Base-by-base conservation (phyloP, 2,113 vertebrate species). In the Sorex araneus region DNA sequence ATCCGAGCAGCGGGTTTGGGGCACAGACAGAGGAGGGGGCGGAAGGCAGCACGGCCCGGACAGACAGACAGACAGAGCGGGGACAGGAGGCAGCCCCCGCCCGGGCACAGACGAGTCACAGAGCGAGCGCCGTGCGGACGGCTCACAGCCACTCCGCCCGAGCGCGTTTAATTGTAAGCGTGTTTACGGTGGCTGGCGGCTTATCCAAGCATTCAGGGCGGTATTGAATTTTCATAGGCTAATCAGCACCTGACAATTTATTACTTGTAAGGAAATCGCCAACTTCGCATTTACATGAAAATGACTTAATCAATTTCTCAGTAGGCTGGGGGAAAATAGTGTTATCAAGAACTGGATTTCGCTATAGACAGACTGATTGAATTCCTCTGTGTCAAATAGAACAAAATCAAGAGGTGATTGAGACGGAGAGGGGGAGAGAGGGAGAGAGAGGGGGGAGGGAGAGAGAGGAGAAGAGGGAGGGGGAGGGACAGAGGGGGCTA, bases 221-320 rank as follows among this genome's bases (percentile, higher is more conserved):
- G 2, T 8, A 30, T 1, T 34, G 40, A 50, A 95, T 76, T 88
- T 69, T 69, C 87, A 91, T 32, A 76, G 60, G 78, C 40, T 90
- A 92, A 96, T 94, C 79, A 25, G 85, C 19, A 83, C 18, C 25
- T 63, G 93, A 83, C 57, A 91, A 92, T 8, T 64, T 83, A 76
- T 10, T 89, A 1, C 64, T 91, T 94, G 73, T 7, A 96, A 90
- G 81, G 70, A 57, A 89, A 77, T 67, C 60, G 83, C 10, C 57
- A 80, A 18, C 34, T 94, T 97, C 84, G 90, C 8, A 97, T 96
- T 94, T 94, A 87, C 43, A 94, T 86, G 57, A 45, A 74, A 94
- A 96, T 96, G 82, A 88, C 67, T 91, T 93, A 93, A 45, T 97
- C 75, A 93, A n/a, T 77, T 95, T 66, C 94, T 96, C 45, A 23